phyloP scores from a whole-genome alignment of 2,113 vertebrate genomes.

The Ictalurus punctatus region DNA sequence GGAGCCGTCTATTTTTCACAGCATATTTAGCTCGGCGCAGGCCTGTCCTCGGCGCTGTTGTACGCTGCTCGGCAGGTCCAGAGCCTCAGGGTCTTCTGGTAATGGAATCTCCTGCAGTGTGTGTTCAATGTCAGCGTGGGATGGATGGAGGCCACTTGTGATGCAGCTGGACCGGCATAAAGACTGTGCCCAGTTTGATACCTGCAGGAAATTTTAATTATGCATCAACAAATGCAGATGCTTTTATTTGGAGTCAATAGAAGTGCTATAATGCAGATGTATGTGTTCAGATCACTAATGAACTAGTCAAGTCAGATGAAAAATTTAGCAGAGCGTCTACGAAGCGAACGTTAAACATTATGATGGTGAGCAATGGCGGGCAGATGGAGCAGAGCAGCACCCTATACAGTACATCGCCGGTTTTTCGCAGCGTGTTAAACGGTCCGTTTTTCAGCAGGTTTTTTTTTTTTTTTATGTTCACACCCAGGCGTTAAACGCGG shows the following conservation, averaged over 20 bases:
- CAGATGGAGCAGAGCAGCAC: background rate
- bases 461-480: no score
- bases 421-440: no score
- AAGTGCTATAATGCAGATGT: background rate
- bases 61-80: conserved; percentile 9
- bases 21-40: conserved; percentile 27
- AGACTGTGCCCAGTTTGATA: conserved; percentile 5
- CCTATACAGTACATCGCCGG: background rate
- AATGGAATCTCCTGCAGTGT: conserved; percentile 44
- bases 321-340: background rate
- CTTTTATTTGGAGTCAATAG: background rate
- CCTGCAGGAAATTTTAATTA: conserved; percentile 23
- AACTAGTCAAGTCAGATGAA: background rate
- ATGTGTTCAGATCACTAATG: no score
- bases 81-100: conserved; percentile 21
- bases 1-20: conserved; percentile 27
- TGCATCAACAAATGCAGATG: conserved; percentile 17
- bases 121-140: conserved; percentile 7
- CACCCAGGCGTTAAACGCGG: no score
- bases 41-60: conserved; percentile 16
- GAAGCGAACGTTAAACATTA: background rate
- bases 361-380: background rate
- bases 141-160: conserved; percentile 1
- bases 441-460: no score
- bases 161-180: conserved; percentile 16